Evolutionary conservation across 2,113 vertebrate genomes (phyloP).

Genomic region (Xenopus borealis): DNA sequence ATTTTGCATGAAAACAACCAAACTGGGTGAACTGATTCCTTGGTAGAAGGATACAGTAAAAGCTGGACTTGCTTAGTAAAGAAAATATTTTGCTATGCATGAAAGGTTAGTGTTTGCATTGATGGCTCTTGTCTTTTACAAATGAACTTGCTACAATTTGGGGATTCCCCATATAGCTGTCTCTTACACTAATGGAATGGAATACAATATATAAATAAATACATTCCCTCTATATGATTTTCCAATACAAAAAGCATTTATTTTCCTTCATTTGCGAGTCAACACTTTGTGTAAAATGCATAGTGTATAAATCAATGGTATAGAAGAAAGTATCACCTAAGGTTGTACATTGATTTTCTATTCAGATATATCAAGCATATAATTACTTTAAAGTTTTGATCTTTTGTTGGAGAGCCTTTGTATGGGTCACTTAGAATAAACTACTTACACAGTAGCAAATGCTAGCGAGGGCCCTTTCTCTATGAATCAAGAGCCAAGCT

Average conservation of each 20-base stretch:
- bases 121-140: no score
- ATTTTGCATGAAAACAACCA: no score
- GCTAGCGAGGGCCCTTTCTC: conserved; percentile 71
- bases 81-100: no score
- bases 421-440: conserved; percentile 82
- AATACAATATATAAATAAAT: no score
- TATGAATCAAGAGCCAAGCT: conserved; percentile 71
- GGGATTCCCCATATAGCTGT: no score
- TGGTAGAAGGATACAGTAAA: no score
- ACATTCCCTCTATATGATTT: no score
- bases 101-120: no score
- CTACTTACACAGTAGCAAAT: conserved; percentile 66
- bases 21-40: no score
- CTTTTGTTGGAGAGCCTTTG: conserved; percentile 68
- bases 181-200: no score
- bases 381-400: conserved; percentile 70
- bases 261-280: conserved; percentile 6
- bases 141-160: no score
- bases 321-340: conserved; percentile 37
- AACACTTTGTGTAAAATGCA: conserved; percentile 7
- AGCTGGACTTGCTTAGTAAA: no score
- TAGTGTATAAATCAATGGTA: conserved; percentile 22
- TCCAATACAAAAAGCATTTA: neutral
- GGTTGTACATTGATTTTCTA: conserved; percentile 65
- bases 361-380: conserved; percentile 67